Evolutionary conservation across 2,797 vertebrate species (phyloP), one percentile per base, ranked within the genome.

Genomic region (Nyctibius grandis): DNA sequence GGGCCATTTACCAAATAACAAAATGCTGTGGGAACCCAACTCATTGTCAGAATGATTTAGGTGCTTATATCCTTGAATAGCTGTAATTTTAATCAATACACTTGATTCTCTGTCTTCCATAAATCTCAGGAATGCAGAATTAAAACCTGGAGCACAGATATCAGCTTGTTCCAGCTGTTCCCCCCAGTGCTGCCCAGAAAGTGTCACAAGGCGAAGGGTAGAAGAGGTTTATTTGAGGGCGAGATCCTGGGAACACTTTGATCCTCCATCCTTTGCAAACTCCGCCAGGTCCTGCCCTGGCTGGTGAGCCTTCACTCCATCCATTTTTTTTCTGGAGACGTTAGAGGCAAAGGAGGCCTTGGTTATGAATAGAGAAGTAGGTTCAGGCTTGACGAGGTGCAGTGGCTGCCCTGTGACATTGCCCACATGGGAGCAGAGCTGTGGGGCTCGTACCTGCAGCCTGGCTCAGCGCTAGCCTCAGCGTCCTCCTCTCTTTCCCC

Each of bases 351-450:
- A 61, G 69, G 23, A 89, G 36, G 22, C 59, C 63, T 57, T 38
- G 50, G 38, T 34, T 68, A 10, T 6, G 29, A 23, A 21, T 1
- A 51, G 33, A 95, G 65, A 38, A 34, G 9, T 2, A 31, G 60
- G 20, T 26, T n/a, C 28, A 56, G 31, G 50, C 34, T 59, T 34
- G 63, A 23, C 57, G 59, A 70, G n/a, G n/a, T n/a, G n/a, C n/a
- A n/a, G 82, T 5, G 64, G 8, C 31, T 4, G 6, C 12, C 22
- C 51, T 9, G 2, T 29, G 38, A 12, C 31, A 1, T 47, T 51
- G 53, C 9, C 38, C n/a, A 9, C 0, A 0, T 0, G 0, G 50
- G 48, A 68, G 34, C 60, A 15, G 68, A 86, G 63, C 69, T 7
- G 14, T 12, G 65, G 50, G 44, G 33, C 31, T 25, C 2, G 3